A percentile compares a stretch with the other conserved stretches of the same genome.
Evolutionary conservation across 1,140 invertebrate genomes (phyloP).

Genomic region (Piezodorus guildinii): DNA sequence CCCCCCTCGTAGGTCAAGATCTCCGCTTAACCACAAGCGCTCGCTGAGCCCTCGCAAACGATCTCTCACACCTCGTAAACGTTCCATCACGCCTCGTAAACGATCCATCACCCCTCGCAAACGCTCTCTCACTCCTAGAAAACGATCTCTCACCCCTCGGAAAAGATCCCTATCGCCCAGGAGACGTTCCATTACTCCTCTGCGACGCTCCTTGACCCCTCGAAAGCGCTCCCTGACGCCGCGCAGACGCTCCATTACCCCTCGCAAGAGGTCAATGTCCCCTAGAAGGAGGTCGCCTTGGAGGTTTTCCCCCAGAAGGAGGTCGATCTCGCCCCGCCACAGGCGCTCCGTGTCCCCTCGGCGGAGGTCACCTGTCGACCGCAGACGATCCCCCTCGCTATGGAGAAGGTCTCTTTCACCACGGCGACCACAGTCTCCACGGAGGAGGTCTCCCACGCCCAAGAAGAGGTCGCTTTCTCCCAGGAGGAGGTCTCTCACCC

Average conservation of each 20-base stretch:
- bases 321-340: neutral
- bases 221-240: conserved; percentile 2
- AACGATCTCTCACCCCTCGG: neutral
- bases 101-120: neutral
- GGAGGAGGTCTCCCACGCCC: neutral
- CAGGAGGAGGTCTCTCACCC: conserved; percentile 6
- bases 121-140: neutral
- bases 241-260: neutral
- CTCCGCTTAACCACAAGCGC: neutral
- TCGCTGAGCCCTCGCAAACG: neutral
- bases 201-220: neutral
- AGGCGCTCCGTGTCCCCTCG: neutral
- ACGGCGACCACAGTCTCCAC: neutral
- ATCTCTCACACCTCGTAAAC: neutral
- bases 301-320: conserved; percentile 1
- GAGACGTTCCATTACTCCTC: neutral
- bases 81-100: neutral
- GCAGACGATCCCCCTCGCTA: conserved; percentile 6
- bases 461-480: conserved; percentile 5
- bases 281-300: neutral
- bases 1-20: neutral
- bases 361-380: neutral
- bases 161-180: conserved; percentile 6
- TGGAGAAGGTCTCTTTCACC: conserved; percentile 4
- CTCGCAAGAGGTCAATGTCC: neutral